Base-by-base conservation (phyloP, 1,140 invertebrate genomes). In the Lordiphosa stackelbergi region DNA sequence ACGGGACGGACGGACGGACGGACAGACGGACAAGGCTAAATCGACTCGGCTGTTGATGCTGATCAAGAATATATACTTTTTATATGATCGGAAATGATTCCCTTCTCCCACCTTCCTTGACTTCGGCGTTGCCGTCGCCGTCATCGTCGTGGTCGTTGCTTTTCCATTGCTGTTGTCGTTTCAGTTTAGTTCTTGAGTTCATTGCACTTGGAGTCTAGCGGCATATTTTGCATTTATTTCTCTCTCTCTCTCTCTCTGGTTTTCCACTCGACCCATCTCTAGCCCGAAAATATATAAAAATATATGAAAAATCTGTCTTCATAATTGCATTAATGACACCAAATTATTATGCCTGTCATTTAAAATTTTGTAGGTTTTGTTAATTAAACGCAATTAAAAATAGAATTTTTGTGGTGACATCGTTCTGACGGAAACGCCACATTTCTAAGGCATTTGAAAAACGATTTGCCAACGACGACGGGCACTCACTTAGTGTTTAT, bases 361-460 rank as follows among this genome's bases (percentile, higher is more conserved):
- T 69, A 63, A 46, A 49, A 73, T 77, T 69, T 55, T 66, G 69
- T 61, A 77, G 77, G 58, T 69, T 73, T 61, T 58, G 69, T 69
- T 81, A 81, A 81, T 81, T 83, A 83, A 78, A 83, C 73, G 78
- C 77, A 83, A 83, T 84, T 84, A 77, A 66, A 83, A 83, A 83
- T 84, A 83, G 77, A 56, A 56, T 66, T 65, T 28, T 40, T 34
- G 9, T 35, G 53, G 53, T 73, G 73, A 73, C 73, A 78, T 31
- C 28, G 53, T 28, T 68, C 65, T 69, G 77, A 81, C 75, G 66
- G 74, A 79, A 79, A 69, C 69, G 69, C 57, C 24, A 56, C 55
- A 60, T 68, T 62, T 60, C 48, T 53, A 63, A 53, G 59, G 49
- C 66, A 81, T 78, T 73, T 70, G 66, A 74, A 81, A 77, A 73